Evolutionary conservation across 2,113 vertebrate genomes (phyloP).

Genomic region (Poeciliopsis prolifica): DNA sequence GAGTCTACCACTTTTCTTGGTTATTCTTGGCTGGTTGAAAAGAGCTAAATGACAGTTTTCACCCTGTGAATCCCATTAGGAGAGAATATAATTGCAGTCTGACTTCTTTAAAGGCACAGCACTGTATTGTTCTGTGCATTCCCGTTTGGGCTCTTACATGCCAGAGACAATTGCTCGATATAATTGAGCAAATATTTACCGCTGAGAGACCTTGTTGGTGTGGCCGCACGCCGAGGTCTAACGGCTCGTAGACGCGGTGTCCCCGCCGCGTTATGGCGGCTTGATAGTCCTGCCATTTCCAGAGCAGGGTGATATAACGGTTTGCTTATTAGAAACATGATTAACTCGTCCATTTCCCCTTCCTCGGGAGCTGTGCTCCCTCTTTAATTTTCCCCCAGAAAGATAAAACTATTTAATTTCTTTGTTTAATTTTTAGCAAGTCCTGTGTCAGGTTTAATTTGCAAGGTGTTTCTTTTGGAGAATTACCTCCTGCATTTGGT

Average conservation of each 20-base stretch:
- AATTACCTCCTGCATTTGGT: neutral
- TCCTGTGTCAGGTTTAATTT: slow-evolving; percentile 28
- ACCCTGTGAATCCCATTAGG: neutral
- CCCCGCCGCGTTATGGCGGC: slow-evolving; percentile 39
- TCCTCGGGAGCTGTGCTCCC: slow-evolving; percentile 47
- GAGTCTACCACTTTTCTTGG: neutral
- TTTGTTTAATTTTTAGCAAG: slow-evolving; percentile 27
- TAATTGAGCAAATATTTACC: slow-evolving; percentile 51
- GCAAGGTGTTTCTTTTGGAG: slow-evolving; percentile 8
- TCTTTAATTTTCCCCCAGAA: slow-evolving; percentile 47
- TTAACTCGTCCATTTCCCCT: slow-evolving; percentile 63
- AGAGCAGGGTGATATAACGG: slow-evolving; percentile 57
- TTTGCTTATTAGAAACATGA: slow-evolving; percentile 54
- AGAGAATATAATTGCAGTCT: slow-evolving; percentile 25
- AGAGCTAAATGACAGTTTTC: slow-evolving; percentile 16
- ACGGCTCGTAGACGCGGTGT: slow-evolving; percentile 37
- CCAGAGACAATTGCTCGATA: slow-evolving; percentile 4
- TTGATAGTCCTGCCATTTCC: slow-evolving; percentile 52
- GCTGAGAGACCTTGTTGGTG: slow-evolving; percentile 36
- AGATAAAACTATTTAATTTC: slow-evolving; percentile 49
- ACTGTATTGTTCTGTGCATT: neutral
- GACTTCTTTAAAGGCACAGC: slow-evolving; percentile 12
- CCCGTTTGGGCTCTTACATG: slow-evolving; percentile 5
- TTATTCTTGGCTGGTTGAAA: neutral
- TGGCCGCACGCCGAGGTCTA: slow-evolving; percentile 38